These are phyloP conservation scores for Salvelinus sp. DNA, from an alignment of 2,113 vertebrate species.

Conservation along the genomic window DNA sequence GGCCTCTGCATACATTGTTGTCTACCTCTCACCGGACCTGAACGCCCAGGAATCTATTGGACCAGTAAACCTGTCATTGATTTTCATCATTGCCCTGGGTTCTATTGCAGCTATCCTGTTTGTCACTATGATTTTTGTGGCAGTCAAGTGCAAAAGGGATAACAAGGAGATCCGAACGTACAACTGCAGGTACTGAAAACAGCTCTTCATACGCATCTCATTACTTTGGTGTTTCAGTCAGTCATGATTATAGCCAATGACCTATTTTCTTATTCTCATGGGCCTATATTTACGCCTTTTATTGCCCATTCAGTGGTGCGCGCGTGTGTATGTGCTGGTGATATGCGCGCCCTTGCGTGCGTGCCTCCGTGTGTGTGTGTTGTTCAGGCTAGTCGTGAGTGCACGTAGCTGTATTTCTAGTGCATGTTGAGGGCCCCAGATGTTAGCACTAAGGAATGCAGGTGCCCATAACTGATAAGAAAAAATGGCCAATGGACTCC, in stretches of 20 bases:
- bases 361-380: slow-evolving; percentile 5
- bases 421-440: slow-evolving; percentile 48
- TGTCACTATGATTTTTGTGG: slow-evolving; percentile 99
- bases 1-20: slow-evolving; percentile 90
- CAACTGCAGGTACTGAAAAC: slow-evolving; percentile 92
- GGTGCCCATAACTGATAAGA: background rate
- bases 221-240: background rate
- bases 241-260: background rate
- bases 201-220: background rate
- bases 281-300: background rate
- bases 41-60: slow-evolving; percentile 93
- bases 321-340: background rate
- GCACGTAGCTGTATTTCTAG: slow-evolving; percentile 40
- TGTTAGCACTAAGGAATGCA: slow-evolving; percentile 35
- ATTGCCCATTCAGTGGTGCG: background rate
- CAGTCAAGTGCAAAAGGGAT: slow-evolving; percentile 98
- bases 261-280: background rate
- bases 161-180: slow-evolving; percentile 99
- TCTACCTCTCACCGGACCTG: slow-evolving; percentile 90
- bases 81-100: slow-evolving; percentile 98
- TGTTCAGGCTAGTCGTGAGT: slow-evolving; percentile 9
- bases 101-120: slow-evolving; percentile 98
- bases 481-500: slow-evolving; percentile 23
- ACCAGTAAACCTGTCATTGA: slow-evolving; percentile 93
- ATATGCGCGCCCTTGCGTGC: background rate